These are phyloP conservation scores for Cranoglanis bouderius DNA, from an alignment of 2,113 vertebrate genomes.

Conservation along the genomic window DNA sequence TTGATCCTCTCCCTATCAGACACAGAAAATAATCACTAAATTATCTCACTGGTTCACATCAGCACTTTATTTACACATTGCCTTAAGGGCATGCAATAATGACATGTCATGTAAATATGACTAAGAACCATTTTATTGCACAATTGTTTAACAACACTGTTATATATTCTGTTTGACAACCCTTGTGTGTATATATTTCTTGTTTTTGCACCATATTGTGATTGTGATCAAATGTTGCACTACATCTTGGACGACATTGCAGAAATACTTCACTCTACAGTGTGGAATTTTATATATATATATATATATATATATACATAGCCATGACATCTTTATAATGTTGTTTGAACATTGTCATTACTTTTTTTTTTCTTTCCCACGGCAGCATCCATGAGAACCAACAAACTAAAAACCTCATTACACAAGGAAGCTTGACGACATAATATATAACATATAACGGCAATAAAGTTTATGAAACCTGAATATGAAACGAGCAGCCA, in stretches of 20 bases:
- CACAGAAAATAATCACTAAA: background rate
- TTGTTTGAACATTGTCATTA: background rate
- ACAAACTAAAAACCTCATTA: background rate
- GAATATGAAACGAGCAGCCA: background rate
- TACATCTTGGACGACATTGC: background rate
- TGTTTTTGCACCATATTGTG: background rate
- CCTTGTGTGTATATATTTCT: constrained; percentile 28
- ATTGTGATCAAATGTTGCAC: background rate
- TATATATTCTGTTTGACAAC: background rate
- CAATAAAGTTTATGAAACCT: background rate
- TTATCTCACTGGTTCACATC: background rate
- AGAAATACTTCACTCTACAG: too few species aligned
- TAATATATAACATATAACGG: background rate
- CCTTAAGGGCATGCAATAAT: background rate
- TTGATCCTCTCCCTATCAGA: background rate
- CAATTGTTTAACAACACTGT: background rate
- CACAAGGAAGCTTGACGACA: background rate
- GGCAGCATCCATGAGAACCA: background rate
- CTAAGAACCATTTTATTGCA: background rate
- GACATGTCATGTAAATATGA: background rate
- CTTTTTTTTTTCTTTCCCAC: background rate
- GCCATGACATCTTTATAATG: background rate
- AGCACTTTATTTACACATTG: background rate
- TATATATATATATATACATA: too few species aligned
- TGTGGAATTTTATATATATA: too few species aligned